Conservation (phyloP, 2,797 vertebrate genomes). For the Eulemur mongoz region DNA sequence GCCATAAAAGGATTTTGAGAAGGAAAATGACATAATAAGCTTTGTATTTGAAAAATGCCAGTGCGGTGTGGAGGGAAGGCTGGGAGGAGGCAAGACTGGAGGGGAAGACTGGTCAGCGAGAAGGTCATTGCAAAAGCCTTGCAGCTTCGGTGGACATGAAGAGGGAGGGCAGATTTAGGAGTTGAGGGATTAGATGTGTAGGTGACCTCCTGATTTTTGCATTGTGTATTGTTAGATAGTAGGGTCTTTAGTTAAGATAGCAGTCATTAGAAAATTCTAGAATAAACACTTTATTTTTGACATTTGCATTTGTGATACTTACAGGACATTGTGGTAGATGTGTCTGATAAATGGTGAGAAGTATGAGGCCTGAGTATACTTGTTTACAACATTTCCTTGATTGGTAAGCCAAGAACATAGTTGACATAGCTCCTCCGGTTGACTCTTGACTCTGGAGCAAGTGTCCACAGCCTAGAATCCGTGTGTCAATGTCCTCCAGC, state of each 20-base stretch:
- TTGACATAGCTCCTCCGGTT: background rate
- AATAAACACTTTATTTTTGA: background rate
- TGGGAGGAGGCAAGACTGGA: background rate
- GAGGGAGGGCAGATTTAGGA: background rate
- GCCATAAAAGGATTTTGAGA: background rate
- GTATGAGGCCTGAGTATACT: background rate
- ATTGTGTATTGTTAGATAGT: too few relatives aligned
- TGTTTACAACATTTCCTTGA: background rate
- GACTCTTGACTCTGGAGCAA: background rate
- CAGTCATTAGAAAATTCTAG: background rate
- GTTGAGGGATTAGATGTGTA: background rate
- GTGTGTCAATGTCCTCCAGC: background rate
- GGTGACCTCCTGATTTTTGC: too few relatives aligned
- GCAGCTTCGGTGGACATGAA: background rate
- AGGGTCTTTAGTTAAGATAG: background rate
- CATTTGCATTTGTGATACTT: background rate
- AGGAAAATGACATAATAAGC: background rate
- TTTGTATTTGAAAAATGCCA: background rate
- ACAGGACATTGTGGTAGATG: too few relatives aligned
- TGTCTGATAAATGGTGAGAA: background rate
- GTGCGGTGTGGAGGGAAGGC: background rate
- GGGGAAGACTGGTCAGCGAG: background rate
- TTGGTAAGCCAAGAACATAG: background rate
- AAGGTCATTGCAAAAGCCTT: too few relatives aligned
- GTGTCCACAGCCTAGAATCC: background rate